Percentiles rank a stretch among this genome's conserved stretches.
These are phyloP conservation scores for Pammene fasciana DNA, from an alignment of 2,888 invertebrate genomes.

Conservation along the genomic window DNA sequence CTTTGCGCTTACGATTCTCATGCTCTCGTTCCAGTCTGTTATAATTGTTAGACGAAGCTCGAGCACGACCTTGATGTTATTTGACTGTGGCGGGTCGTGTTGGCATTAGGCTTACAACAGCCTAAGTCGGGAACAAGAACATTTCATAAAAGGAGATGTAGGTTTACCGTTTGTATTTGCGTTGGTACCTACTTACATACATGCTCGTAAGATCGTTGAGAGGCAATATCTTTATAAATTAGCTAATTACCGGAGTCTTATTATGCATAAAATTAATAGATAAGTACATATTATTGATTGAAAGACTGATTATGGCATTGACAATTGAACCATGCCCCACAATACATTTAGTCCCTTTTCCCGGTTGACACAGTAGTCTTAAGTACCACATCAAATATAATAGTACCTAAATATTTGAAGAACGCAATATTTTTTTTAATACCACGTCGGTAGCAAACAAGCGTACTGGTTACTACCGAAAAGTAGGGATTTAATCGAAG, in stretches of 20 bases:
- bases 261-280: too few species aligned
- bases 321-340: too few species aligned
- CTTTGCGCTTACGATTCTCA: slow-evolving; percentile 59
- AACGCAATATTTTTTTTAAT: too few species aligned
- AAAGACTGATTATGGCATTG: too few species aligned
- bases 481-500: too few species aligned
- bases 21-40: slow-evolving; percentile 47
- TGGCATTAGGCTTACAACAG: slow-evolving; percentile 1
- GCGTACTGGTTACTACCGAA: too few species aligned
- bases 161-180: not conserved
- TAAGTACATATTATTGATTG: too few species aligned
- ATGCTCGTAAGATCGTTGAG: not conserved
- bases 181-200: not conserved
- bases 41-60: slow-evolving; percentile 23
- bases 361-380: too few species aligned
- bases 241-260: not conserved
- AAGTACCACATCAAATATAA: too few species aligned
- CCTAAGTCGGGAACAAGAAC: slow-evolving; percentile 6
- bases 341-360: too few species aligned
- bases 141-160: slow-evolving; percentile 6
- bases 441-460: too few species aligned
- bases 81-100: slow-evolving; percentile 6
- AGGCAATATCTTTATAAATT: not conserved
- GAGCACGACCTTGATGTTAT: slow-evolving; percentile 29
- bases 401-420: too few species aligned